Evolutionary conservation across 2,888 invertebrate species (phyloP), one percentile per base, ranked within the genome.

Genomic region (Hetaerina titia): DNA sequence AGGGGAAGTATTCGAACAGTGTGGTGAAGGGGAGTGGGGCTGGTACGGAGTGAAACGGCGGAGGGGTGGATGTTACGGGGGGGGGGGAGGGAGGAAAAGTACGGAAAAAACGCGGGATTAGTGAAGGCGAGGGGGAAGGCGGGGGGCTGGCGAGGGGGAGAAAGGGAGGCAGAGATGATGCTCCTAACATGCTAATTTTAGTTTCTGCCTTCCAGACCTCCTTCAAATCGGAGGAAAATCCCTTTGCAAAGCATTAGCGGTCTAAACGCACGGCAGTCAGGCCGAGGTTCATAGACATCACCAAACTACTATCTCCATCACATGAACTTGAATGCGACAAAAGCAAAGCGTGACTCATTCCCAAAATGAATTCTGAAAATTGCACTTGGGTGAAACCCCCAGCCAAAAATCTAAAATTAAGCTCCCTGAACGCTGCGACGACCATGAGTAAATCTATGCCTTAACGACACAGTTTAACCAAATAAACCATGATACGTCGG

Each of bases 121-220:
- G n/a, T 9, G n/a, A 64, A 45, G n/a, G 74, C 57, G 31, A 64
- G 94, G 17, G 95, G 63, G 81, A 56, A 45, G 89, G 87, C 17
- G 63, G 58, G 81, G 60, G 64, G 81, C 56, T 57, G 58, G 89
- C 89, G 89, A 89, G 89, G 45, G 45, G 92, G 69, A 56, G 45
- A 92, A 69, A 56, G 56, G 22, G 31, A 92, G 69, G 92, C 92
- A 22, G 74, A 64, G 92, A 92, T 92, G 92, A 92, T 92, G 92
- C 74, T 92, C 92, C 92, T 92, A 64, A 92, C 92, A 92, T 92
- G 92, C 92, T 92, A 92, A 92, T 92, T 92, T 92, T 92, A 92
- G 92, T 92, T 92, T 92, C 92, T 92, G 92, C 92, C 92, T 92
- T 92, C 92, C 92, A 92, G 92, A 22, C 92, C 92, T 64, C 69